Percentiles rank a stretch among this genome's conserved stretches.
Conservation (phyloP, 30 jellyfish, hydroid and myxozoan species). For the Catostylus mosaicus region DNA sequence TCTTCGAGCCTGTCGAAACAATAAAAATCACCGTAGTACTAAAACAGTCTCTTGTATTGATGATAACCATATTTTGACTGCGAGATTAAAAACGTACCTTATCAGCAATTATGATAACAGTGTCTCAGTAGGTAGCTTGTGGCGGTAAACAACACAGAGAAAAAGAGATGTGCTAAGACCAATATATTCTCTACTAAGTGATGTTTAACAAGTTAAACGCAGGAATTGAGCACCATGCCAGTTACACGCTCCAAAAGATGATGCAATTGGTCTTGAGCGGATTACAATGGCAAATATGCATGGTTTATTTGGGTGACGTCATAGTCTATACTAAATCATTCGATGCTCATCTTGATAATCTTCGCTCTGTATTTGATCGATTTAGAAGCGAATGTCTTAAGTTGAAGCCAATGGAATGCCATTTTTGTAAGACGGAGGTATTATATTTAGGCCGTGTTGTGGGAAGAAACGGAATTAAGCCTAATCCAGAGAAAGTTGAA, state of each 20-base stretch:
- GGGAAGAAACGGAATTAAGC: constrained; percentile 22
- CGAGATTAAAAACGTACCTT: no score
- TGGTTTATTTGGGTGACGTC: constrained; percentile 61
- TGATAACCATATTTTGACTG: no score
- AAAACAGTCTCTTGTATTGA: no score
- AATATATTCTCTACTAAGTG: no score
- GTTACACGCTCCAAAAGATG: constrained; percentile 44
- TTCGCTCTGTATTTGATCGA: constrained; percentile 42
- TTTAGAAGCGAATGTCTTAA: constrained; percentile 50
- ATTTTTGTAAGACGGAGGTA: constrained; percentile 28
- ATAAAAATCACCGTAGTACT: no score
- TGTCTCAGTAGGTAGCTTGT: no score
- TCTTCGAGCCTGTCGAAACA: no score
- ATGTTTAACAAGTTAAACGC: no score
- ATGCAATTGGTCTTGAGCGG: constrained; percentile 51
- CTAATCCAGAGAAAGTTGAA: constrained; percentile 38
- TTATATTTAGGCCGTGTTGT: constrained; percentile 63
- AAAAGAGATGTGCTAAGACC: no score
- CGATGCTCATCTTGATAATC: constrained; percentile 25
- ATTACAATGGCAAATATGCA: constrained; percentile 46
- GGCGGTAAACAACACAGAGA: no score
- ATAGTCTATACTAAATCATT: constrained; percentile 49
- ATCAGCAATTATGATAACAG: no score
- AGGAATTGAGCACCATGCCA: constrained; percentile 26
- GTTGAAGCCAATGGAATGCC: constrained; percentile 53